These are phyloP conservation scores for Python bivittatus DNA, from an alignment of 2,113 vertebrate species.

Conservation along the genomic window DNA sequence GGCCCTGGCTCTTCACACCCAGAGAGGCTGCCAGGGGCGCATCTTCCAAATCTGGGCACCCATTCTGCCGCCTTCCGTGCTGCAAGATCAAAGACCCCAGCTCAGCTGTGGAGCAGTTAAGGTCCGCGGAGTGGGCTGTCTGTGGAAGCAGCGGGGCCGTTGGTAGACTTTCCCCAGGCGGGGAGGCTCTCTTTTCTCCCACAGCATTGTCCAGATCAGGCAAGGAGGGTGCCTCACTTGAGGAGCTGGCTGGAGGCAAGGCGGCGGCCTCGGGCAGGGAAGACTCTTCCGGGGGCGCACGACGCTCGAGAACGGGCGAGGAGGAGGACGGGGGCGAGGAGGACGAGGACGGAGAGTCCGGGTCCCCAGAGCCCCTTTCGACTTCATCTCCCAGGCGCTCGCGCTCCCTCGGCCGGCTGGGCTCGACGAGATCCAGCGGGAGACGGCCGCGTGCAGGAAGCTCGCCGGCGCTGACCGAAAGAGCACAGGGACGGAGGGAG, in stretches of 20 bases:
- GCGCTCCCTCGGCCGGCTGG: conserved; percentile 42
- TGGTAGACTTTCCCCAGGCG: conserved; percentile 43
- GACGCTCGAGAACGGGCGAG: conserved; percentile 23
- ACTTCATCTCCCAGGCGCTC: conserved; percentile 55
- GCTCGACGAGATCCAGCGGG: conserved; percentile 47
- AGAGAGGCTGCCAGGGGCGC: conserved; percentile 48
- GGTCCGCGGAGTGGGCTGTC: conserved; percentile 45
- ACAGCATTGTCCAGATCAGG: conserved; percentile 52
- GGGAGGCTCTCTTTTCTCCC: conserved; percentile 51
- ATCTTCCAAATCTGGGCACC: conserved; percentile 56
- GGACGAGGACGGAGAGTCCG: conserved; percentile 28
- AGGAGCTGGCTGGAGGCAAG: background rate
- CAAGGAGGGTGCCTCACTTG: conserved; percentile 30
- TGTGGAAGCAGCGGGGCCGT: conserved; percentile 40
- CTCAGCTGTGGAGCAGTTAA: conserved; percentile 51
- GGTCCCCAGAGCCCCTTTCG: conserved; percentile 44
- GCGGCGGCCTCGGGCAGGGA: conserved; percentile 43
- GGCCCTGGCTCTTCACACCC: conserved; percentile 59
- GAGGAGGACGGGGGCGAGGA: conserved; percentile 42
- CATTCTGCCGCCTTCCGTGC: conserved; percentile 55
- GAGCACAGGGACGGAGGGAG: background rate
- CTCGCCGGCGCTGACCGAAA: background rate
- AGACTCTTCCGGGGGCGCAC: conserved; percentile 37
- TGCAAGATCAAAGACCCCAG: conserved; percentile 48
- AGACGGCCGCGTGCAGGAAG: conserved; percentile 25